These are phyloP conservation scores for Macaca fascicularis DNA, from an alignment of 2,113 vertebrate genomes.

Conservation along the genomic window T2T-MFA8v1.1 NC_088381.1:6867501-6868000, in stretches of 20 bases:
- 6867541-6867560: not conserved
- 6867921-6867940: not conserved
- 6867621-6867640: not conserved
- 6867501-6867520: not conserved
- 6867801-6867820: not conserved
- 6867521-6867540: not conserved
- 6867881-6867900: not conserved
- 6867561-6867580: not conserved
- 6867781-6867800: not conserved
- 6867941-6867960: not conserved
- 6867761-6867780: not conserved
- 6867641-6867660: not conserved
- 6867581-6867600: not conserved
- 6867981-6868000: accelerated
- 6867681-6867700: not conserved
- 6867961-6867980: not conserved
- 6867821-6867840: not conserved
- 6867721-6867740: not conserved
- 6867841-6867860: accelerated
- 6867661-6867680: not conserved
- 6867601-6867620: not conserved
- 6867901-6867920: not conserved
- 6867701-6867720: not conserved
- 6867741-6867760: not conserved
- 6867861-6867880: not conserved